Evolutionary conservation across 2,113 vertebrate genomes (phyloP), one percentile per base, ranked within the genome.

Genomic region (Solea senegalensis): DNA sequence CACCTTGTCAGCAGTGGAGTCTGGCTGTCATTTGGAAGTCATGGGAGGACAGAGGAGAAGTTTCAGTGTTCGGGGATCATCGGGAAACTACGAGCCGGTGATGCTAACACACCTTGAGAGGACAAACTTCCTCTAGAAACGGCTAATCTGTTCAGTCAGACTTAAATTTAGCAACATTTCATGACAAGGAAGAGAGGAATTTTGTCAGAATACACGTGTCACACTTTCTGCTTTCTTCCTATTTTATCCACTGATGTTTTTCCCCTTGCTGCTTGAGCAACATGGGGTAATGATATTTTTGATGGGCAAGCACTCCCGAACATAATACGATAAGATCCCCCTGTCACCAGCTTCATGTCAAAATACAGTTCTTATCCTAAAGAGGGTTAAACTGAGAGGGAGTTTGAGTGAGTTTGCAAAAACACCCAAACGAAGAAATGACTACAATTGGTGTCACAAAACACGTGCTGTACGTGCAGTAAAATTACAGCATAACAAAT

Each of bases 131-230:
- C 49, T 80, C 78, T 72, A 78, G 57, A 77, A 80, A 87, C 71
- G 75, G 69, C 41, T 77, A 86, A 89, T 90, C 78, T 12, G 48
- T 83, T 87, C 40, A 45, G 89, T 91, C 88, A 89, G 81, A 79
- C 40, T 85, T 82, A 88, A 89, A 89, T 81, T 82, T 81, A 79
- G 72, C 65, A 50, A 86, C 81, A 85, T 91, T 90, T 85, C 85
- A 80, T 77, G 70, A 85, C 65, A 57, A 76, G 27, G 74, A 13
- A 26, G 45, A 58, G 40, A 58, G 50, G 41, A 57, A 11, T 41
- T 86, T 89, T 91, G 86, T 91, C 89, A 89, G 82, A 90, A 82
- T 81, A 87, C 83, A 91, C 84, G 84, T 78, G 75, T 85, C 72
- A 85, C 80, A 72, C 21, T 73, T 63, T 27, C 69, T 80, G 76